Conservation (phyloP, 30 jellyfish, hydroid and myxozoan species). For the Turritopsis dohrnii region DNA sequence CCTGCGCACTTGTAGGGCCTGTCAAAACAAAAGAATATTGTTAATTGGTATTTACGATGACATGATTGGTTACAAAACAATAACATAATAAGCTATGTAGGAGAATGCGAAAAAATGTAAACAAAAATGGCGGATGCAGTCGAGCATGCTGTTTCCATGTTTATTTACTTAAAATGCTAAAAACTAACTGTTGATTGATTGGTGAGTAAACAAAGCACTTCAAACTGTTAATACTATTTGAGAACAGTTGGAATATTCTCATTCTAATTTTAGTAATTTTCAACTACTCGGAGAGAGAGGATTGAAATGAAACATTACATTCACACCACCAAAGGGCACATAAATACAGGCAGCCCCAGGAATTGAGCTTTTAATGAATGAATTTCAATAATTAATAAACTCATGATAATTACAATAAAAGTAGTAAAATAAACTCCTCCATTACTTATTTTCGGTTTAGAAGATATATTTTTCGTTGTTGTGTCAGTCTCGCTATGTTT, state of each 20-base stretch:
- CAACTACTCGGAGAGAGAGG: background rate
- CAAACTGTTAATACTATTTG: background rate
- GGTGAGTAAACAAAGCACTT: background rate
- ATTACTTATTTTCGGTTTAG: too few species aligned
- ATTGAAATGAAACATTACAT: background rate
- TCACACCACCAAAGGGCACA: too few species aligned
- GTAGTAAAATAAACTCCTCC: too few species aligned
- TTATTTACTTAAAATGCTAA: conserved; percentile 7
- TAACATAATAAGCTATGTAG: background rate
- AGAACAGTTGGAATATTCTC: background rate
- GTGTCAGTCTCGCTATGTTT: too few species aligned
- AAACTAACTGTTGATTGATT: conserved; percentile 1
- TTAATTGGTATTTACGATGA: background rate
- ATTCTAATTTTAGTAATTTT: background rate
- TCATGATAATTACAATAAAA: too few species aligned
- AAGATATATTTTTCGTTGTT: too few species aligned
- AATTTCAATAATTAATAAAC: too few species aligned
- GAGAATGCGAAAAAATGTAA: conserved; percentile 4
- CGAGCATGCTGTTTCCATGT: conserved; percentile 17
- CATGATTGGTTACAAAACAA: conserved; percentile 2
- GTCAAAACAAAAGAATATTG: conserved; percentile 14
- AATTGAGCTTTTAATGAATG: too few species aligned
- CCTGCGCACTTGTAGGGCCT: conserved; percentile 20
- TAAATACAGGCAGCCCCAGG: too few species aligned
- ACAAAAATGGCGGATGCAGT: conserved; percentile 26